phyloP scores from a whole-genome alignment of 2,888 invertebrate genomes.

The Hemaris fuciformis region DNA sequence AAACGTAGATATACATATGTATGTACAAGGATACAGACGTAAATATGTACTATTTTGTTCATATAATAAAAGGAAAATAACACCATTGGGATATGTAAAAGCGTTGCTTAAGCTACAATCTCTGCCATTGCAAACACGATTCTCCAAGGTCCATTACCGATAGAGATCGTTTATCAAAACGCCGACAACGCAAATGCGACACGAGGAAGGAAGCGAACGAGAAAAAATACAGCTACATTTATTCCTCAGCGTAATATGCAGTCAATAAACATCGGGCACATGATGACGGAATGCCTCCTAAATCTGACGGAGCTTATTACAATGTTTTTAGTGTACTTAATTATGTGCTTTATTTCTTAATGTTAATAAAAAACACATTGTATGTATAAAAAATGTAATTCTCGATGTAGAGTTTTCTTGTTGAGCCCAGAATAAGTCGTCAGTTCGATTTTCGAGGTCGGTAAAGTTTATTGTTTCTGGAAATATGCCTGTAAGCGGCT shows the following conservation, averaged over 20 bases:
- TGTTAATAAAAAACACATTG: too few relatives aligned
- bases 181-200: slow-evolving; percentile 37
- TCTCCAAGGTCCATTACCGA: slow-evolving; percentile 26
- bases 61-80: background rate
- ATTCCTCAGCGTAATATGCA: slow-evolving; percentile 31
- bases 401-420: too few relatives aligned
- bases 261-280: slow-evolving; percentile 30
- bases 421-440: too few relatives aligned
- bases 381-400: too few relatives aligned
- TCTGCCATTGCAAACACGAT: background rate
- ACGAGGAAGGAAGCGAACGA: slow-evolving; percentile 28
- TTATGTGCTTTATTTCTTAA: too few relatives aligned
- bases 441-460: too few relatives aligned
- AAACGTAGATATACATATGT: too few relatives aligned
- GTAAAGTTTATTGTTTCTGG: too few relatives aligned
- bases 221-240: slow-evolving; percentile 35
- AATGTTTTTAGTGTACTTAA: background rate
- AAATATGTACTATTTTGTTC: background rate
- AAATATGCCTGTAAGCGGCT: too few relatives aligned
- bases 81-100: background rate
- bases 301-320: background rate
- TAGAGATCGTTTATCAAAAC: slow-evolving; percentile 36
- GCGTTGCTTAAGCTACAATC: background rate
- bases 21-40: too few relatives aligned
- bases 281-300: background rate